phyloP scores from a whole-genome alignment of 2,113 vertebrate genomes.

The Ciconia stormi region DNA sequence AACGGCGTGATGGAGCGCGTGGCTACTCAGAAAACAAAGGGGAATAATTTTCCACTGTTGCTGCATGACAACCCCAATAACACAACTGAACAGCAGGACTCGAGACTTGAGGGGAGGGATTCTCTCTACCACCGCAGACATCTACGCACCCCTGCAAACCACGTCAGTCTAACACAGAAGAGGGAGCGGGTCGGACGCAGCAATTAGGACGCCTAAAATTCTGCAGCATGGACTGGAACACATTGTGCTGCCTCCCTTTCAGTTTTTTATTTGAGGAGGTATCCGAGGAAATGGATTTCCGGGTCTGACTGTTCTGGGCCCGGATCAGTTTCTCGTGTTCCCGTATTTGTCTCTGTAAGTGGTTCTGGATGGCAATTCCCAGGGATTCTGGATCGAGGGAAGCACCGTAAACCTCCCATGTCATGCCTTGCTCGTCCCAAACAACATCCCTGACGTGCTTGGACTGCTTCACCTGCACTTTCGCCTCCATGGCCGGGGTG shows the following conservation, averaged over 20 bases:
- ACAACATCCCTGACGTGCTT: constrained; percentile 89
- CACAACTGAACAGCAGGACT: constrained; percentile 10
- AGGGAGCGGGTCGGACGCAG: constrained; percentile 87
- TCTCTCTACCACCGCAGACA: not conserved
- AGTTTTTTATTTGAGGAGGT: constrained; percentile 84
- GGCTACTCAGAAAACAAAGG: constrained; percentile 24
- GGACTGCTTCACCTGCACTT: constrained; percentile 74
- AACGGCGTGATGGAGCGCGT: not conserved
- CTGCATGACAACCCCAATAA: constrained; percentile 15
- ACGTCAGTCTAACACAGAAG: constrained; percentile 88
- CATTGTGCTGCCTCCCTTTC: constrained; percentile 87
- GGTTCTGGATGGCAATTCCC: constrained; percentile 97
- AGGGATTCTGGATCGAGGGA: constrained; percentile 93
- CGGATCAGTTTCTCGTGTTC: constrained; percentile 90
- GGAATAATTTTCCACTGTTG: not conserved
- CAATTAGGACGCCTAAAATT: constrained; percentile 92
- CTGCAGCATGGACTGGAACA: constrained; percentile 93
- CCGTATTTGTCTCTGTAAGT: constrained; percentile 94
- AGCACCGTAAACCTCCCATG: constrained; percentile 97
- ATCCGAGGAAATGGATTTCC: constrained; percentile 88
- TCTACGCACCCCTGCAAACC: not conserved
- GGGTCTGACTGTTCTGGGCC: constrained; percentile 75
- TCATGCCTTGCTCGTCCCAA: constrained; percentile 99
- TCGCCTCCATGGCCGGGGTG: constrained; percentile 50
- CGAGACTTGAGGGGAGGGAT: not conserved